Percentiles rank a stretch among this genome's conserved stretches.
phyloP scores from a whole-genome alignment of 2,888 invertebrate genomes.

The Sinohyriopsis cumingii region DNA sequence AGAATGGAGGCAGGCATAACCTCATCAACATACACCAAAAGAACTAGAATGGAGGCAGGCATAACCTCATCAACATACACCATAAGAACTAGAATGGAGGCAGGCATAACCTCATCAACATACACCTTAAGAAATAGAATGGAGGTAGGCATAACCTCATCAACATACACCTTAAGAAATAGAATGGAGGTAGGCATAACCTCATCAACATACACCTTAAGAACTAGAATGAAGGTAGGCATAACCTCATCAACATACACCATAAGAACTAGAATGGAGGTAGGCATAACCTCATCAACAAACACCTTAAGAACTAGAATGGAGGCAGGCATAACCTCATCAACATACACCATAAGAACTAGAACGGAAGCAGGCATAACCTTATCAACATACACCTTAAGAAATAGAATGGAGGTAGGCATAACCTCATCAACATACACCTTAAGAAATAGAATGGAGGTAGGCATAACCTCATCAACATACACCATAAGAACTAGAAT shows the following conservation, averaged over 20 bases:
- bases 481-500: slow-evolving; percentile 23
- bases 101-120: slow-evolving; percentile 44
- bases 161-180: no score
- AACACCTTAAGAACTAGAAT: no score
- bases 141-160: no score
- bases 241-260: slow-evolving; percentile 39
- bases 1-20: no score
- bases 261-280: slow-evolving; percentile 24
- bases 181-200: no score
- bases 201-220: slow-evolving; percentile 68
- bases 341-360: slow-evolving; percentile 74
- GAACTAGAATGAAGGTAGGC: slow-evolving; percentile 66
- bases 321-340: neutral
- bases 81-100: slow-evolving; percentile 73
- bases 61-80: slow-evolving; percentile 59
- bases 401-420: no score
- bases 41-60: slow-evolving; percentile 66
- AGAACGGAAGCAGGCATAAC: slow-evolving; percentile 59
- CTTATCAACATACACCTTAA: no score
- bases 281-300: no score
- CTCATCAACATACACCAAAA: slow-evolving; percentile 69
- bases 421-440: slow-evolving; percentile 38
- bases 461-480: slow-evolving; percentile 44
- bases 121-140: slow-evolving; percentile 21
- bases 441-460: slow-evolving; percentile 73